These are phyloP conservation scores for Drosophila borborema DNA, from an alignment of 2,888 invertebrate genomes.

Conservation along the genomic window DNA sequence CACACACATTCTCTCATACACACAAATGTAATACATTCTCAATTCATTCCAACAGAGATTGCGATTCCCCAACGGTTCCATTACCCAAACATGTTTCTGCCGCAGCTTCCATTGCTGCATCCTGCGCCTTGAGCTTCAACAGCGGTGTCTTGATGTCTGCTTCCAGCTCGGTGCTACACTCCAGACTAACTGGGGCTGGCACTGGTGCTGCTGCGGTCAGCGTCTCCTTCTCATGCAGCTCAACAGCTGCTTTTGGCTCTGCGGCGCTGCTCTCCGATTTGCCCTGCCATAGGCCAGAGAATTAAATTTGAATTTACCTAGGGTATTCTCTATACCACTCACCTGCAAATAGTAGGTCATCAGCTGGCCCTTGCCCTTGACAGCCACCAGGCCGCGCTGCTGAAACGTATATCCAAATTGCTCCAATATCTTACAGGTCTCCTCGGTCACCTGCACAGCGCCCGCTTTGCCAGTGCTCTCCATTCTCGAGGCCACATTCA, in stretches of 20 bases:
- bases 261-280: conserved; percentile 61
- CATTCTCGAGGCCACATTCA: conserved; percentile 98
- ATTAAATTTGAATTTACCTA: background rate
- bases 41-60: conserved; percentile 65
- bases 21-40: conserved; percentile 9
- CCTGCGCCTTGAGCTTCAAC: conserved; percentile 72
- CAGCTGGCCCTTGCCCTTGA: conserved; percentile 98
- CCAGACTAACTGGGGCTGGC: conserved; percentile 34
- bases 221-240: conserved; percentile 51
- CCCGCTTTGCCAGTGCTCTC: conserved; percentile 98
- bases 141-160: conserved; percentile 82
- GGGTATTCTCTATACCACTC: conserved; percentile 71
- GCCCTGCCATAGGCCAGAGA: conserved; percentile 59
- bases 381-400: conserved; percentile 96
- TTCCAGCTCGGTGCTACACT: conserved; percentile 66
- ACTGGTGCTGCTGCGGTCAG: conserved; percentile 2
- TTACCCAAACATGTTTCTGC: conserved; percentile 52
- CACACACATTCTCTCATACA: background rate
- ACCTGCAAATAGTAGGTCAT: conserved; percentile 96
- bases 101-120: conserved; percentile 36
- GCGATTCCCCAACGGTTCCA: conserved; percentile 66
- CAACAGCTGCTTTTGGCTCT: conserved; percentile 55
- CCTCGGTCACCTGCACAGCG: conserved; percentile 98
- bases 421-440: conserved; percentile 95
- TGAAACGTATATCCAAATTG: conserved; percentile 96